Base-by-base conservation (phyloP, 53 echinoderm and acorn worm species). In the Stichopus horrens region DNA sequence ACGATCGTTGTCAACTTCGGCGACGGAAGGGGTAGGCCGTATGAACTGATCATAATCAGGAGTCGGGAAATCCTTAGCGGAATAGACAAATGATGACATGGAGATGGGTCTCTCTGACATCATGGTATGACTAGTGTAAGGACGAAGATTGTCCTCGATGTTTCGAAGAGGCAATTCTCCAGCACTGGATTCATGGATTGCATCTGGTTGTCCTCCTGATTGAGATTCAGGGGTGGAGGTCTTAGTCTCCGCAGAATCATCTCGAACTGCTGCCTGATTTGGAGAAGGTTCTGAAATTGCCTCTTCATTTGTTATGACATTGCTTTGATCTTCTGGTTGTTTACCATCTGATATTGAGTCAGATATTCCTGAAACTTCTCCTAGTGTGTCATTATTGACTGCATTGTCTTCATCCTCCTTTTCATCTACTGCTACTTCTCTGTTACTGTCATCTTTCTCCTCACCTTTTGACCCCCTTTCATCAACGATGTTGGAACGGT, bases 21-120 rank as follows among this genome's bases (percentile, higher is more conserved):
- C 63, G 14, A 83, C 77, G 4, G 92, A 77, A 4, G 90, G 92
- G 65, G 92, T 92, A 8, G 89, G 88, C 58, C 85, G 74, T 51
- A 88, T 54, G 21, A 86, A 93, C 21, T 93, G 91, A 63, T 96
- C 94, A 74, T 95, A 96, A 77, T 96, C 96, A 23, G 96, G 96
- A 7, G 96, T 94, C 59, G 88, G 92, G 73, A 96, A 96, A 83
- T 96, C 96, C 73, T 88, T 86, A 58, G 90, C 93, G 82, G 91
- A 89, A 78, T 90, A 95, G 7, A 79, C 86, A 76, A 93, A 96
- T 5, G 95, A 89, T 18, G 76, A 74, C 11, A 68, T 80, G 16
- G 92, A 87, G n/a, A 88, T 22, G 9, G 93, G 77, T 51, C 92
- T 90, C 55, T 77, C 87, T 76, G 86, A 86, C 23, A 87, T 83